Evolutionary conservation across 2,113 vertebrate genomes (phyloP), one percentile per base, ranked within the genome.

Genomic region (Limanda limanda): DNA sequence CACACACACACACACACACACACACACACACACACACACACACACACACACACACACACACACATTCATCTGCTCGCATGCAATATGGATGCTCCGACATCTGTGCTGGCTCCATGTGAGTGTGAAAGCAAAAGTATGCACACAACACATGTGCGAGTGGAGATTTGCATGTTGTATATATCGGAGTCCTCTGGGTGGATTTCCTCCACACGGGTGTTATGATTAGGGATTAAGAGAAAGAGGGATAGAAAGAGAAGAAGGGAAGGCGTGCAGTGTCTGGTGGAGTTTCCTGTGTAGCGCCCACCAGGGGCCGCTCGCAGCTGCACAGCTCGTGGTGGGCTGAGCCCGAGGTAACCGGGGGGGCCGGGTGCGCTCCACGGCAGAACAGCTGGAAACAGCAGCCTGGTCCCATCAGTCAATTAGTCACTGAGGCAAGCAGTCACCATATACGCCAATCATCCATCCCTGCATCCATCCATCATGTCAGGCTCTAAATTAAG

Each of bases 361-460:
- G 24, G 68, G 55, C 67, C 76, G 62, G 2, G 62, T 55, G 76
- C 65, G 83, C 70, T 67, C 75, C 25, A 48, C 74, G 61, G 79
- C 13, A 63, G 71, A 90, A 65, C 89, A 89, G 82, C 87, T 85
- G 80, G 83, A 83, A 68, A 63, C 67, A 74, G 65, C 80, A 76
- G 81, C 72, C 11, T 37, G 58, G 15, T 68, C 73, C 74, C 81
- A 63, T 87, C 88, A 81, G 81, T 68, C 70, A 71, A 63, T 87
- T 87, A 81, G 81, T 61, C 70, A 71, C 71, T n/a, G 62, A 74
- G 58, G 54, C 73, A 74, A 15, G 40, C 71, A 82, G 48, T n/a
- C 51, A 52, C 45, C 45, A 17, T 48, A 48, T 17, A 48, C 18
- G 51, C 51, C 51, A 52, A 52, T 65, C 78, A 37, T 35, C 64